Base-by-base conservation (phyloP, 2,797 vertebrate genomes). In the Helicolenus hilgendorfi region DNA sequence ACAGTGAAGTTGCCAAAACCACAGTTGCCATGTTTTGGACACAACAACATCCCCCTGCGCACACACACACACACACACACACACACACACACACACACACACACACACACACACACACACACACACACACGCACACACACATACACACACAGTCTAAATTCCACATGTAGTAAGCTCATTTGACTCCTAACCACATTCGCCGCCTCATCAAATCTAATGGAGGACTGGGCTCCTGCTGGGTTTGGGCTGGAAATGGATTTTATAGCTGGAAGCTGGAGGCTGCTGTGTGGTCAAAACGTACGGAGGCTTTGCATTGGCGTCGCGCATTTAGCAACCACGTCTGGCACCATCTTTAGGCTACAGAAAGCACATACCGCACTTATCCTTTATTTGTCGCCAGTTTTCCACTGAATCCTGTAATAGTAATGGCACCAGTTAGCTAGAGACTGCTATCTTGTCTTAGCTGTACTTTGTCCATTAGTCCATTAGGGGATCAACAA, bases 171-270 rank as follows among this genome's bases (percentile, higher is more conserved):
- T n/a, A 35, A 62, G 9, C 64, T 59, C 20, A 53, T 53, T 53
- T n/a, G 49, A 53, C 49, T n/a, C 49, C 8, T 18, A 53, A 53
- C 49, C 49, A 53, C 20, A 53, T 53, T 53, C 49, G 18, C 20
- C 49, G 49, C 49, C 49, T 81, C 85, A 81, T 86, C 81, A 72
- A 2, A 45, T 59, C 75, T 92, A 84, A 84, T 15, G 72, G 74
- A 83, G 56, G 33, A 4, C 22, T 2, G 59, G 56, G 3, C 31
- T 83, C 63, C 65, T 81, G 41, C 72, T 69, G 82, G 49, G 18
- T 53, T 53, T 53, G 8, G 20, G 2, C 49, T 53, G 20, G 49
- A n/a, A 53, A n/a, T 53, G 49, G 49, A n/a, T 53, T 53, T 53
- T 53, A 53, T 53, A 53, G 20, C 49, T 53, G 49, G 20, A 53